Conservation (phyloP, 1,140 invertebrate species). For the Pogonus chalceus region DNA sequence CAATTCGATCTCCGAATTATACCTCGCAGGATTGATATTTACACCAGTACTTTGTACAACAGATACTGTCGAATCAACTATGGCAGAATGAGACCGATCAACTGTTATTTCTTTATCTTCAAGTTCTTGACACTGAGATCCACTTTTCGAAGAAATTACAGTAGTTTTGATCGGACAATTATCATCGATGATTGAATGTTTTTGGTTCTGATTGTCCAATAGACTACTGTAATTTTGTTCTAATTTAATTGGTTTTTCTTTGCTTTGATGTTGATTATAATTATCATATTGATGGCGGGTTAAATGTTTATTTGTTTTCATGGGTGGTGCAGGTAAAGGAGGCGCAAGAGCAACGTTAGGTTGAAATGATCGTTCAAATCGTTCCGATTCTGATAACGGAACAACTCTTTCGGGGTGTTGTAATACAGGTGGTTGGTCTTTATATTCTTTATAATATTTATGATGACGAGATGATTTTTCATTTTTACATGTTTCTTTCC, state of each 20-base stretch:
- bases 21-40: slow-evolving; percentile 14
- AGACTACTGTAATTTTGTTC: not conserved
- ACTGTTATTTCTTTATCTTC: not conserved
- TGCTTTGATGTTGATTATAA: not conserved
- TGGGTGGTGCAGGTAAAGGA: slow-evolving; percentile 29
- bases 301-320: too few species aligned
- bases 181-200: not conserved
- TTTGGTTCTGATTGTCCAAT: not conserved
- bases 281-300: slow-evolving; percentile 2
- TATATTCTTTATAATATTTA: slow-evolving; percentile 35
- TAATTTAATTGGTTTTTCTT: not conserved
- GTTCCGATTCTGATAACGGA: slow-evolving; percentile 66
- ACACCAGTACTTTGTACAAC: slow-evolving; percentile 22
- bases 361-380: slow-evolving; percentile 70
- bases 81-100: not conserved
- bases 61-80: slow-evolving; percentile 24
- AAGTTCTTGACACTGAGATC: not conserved
- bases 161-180: not conserved
- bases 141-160: not conserved
- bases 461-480: slow-evolving; percentile 14
- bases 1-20: slow-evolving; percentile 49
- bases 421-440: slow-evolving; percentile 71
- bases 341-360: slow-evolving; percentile 78
- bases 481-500: slow-evolving; percentile 19
- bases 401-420: slow-evolving; percentile 81